A percentile compares a stretch with the other conserved stretches of the same genome.
phyloP scores from a whole-genome alignment of 2,113 vertebrate species.

The Carassius auratus region DNA sequence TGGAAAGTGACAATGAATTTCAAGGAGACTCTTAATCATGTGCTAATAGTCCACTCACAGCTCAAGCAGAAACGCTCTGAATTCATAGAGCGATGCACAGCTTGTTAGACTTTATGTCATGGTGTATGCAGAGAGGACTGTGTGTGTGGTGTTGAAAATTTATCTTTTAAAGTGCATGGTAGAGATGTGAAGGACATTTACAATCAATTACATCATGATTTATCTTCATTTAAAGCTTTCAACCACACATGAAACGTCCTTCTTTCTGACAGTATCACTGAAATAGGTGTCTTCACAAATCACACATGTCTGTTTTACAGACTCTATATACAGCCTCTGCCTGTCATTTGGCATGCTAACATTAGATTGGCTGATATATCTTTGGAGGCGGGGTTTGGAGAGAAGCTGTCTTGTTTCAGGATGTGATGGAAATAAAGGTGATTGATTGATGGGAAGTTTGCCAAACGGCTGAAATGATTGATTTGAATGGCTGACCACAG shows the following conservation, averaged over 20 bases:
- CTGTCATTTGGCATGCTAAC: too few species aligned
- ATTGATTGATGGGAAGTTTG: too few species aligned
- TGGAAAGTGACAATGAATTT: constrained; percentile 26
- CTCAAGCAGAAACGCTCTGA: neutral
- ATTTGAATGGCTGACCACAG: too few species aligned
- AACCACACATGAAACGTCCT: too few species aligned
- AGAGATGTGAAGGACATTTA: neutral
- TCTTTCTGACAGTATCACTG: neutral
- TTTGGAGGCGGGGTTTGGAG: too few species aligned
- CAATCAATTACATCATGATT: neutral
- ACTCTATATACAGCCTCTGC: too few species aligned
- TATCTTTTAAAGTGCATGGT: neutral
- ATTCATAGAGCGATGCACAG: constrained; percentile 1
- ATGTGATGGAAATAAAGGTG: too few species aligned
- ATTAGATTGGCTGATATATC: too few species aligned
- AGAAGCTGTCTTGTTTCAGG: too few species aligned
- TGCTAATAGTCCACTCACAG: constrained; percentile 6
- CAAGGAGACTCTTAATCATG: constrained; percentile 41
- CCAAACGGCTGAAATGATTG: too few species aligned
- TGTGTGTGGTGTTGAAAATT: neutral
- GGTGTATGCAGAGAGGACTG: neutral
- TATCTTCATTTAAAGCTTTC: neutral
- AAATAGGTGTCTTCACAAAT: neutral
- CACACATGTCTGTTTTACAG: too few species aligned
- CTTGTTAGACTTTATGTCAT: neutral